Conservation (phyloP, 2,113 vertebrate species). For the Sinosuthora webbiana region DNA sequence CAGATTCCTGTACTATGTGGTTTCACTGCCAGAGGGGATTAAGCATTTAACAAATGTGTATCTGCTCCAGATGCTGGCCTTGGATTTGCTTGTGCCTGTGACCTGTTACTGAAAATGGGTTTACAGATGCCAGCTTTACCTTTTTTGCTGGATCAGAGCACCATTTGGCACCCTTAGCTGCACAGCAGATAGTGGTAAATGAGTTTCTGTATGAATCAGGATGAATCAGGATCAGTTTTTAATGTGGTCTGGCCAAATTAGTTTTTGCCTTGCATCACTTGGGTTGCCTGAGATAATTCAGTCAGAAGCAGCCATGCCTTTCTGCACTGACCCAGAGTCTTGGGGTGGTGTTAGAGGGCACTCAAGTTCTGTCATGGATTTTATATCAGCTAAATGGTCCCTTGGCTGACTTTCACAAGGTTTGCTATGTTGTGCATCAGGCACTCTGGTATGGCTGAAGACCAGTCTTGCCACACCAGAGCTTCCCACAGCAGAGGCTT, state of each 20-base stretch:
- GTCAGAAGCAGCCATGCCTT: not conserved
- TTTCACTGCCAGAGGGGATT: not conserved
- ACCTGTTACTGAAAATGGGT: not conserved
- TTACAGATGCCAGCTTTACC: not conserved
- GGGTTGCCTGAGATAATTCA: not conserved
- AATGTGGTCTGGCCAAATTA: not conserved
- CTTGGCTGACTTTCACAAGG: not conserved
- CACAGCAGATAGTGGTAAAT: not conserved
- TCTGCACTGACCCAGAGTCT: not conserved
- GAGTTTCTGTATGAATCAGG: not conserved
- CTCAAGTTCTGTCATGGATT: not conserved
- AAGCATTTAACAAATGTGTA: not conserved
- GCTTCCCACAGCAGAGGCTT: not conserved
- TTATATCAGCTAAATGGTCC: not conserved
- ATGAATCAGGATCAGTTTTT: not conserved
- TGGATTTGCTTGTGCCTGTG: not conserved
- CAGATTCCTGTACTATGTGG: not conserved
- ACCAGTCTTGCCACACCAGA: not conserved
- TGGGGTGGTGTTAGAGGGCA: not conserved
- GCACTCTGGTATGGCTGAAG: not conserved
- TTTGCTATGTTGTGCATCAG: not conserved
- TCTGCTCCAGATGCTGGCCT: not conserved
- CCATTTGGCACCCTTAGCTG: not conserved
- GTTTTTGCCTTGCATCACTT: not conserved
- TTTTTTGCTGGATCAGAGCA: not conserved